Evolutionary conservation across 1,140 invertebrate species (phyloP).

Genomic region (Myzus persicae): DNA sequence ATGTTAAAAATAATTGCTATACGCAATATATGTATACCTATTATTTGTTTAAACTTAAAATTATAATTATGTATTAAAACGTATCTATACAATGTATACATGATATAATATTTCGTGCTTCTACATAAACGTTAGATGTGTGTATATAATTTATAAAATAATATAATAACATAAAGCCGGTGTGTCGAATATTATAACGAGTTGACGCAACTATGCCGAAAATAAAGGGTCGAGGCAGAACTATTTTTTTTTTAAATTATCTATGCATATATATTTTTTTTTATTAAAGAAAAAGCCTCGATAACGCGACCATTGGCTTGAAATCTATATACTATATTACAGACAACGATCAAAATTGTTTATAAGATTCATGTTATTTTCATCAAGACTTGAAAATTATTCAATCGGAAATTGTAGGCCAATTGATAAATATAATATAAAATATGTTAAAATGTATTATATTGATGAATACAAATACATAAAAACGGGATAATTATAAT

Average conservation of each 20-base stretch:
- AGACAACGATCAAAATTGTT: neutral
- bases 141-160: neutral
- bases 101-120: neutral
- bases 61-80: neutral
- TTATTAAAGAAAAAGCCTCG: too few species aligned
- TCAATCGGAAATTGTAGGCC: neutral
- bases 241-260: neutral
- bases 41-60: conserved; percentile 29
- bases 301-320: too few species aligned
- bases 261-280: too few species aligned
- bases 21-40: neutral
- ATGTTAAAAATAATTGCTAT: neutral
- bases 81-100: neutral
- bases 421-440: too few species aligned
- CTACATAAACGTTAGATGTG: too few species aligned
- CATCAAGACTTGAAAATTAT: neutral
- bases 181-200: neutral
- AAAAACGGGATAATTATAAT: too few species aligned
- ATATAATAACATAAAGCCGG: neutral
- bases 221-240: neutral
- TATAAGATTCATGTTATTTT: neutral
- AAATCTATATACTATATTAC: neutral
- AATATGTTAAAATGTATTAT: too few species aligned
- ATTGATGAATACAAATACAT: too few species aligned
- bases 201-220: neutral